Conservation (phyloP, 2,888 invertebrate species). For the Temnothorax ravouxi region DNA sequence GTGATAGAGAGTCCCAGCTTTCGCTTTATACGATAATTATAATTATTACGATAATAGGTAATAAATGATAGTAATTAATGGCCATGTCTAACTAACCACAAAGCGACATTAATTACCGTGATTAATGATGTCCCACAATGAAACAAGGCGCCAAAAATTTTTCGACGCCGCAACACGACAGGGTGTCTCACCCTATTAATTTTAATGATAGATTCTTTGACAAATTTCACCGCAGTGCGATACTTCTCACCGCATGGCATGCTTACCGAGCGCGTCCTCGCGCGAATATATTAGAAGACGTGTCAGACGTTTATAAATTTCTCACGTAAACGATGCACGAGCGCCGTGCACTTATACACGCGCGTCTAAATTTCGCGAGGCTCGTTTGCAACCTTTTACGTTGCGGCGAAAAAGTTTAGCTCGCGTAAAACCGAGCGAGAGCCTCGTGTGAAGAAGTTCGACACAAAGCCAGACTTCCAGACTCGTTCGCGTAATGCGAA, state of each 20-base stretch:
- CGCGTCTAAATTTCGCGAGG: constrained; percentile 22
- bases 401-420: constrained; percentile 15
- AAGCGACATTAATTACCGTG: constrained; percentile 52
- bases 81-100: constrained; percentile 48
- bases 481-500: neutral
- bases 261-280: neutral
- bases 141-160: constrained; percentile 35
- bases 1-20: constrained; percentile 16
- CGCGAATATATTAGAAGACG: constrained; percentile 1
- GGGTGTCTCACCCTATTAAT: neutral
- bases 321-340: neutral
- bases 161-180: constrained; percentile 3
- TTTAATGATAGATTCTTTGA: constrained; percentile 31
- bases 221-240: constrained; percentile 16
- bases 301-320: constrained; percentile 4
- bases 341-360: too few species aligned
- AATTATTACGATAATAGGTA: constrained; percentile 48
- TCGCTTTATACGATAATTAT: constrained; percentile 20
- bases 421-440: neutral
- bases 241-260: too few species aligned
- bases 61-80: constrained; percentile 55
- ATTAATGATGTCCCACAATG: constrained; percentile 35
- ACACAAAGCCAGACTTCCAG: neutral
- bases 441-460: neutral
- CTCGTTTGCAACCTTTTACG: constrained; percentile 18